phyloP scores from a whole-genome alignment of 2,888 invertebrate species.

The Spilosoma lubricipeda region DNA sequence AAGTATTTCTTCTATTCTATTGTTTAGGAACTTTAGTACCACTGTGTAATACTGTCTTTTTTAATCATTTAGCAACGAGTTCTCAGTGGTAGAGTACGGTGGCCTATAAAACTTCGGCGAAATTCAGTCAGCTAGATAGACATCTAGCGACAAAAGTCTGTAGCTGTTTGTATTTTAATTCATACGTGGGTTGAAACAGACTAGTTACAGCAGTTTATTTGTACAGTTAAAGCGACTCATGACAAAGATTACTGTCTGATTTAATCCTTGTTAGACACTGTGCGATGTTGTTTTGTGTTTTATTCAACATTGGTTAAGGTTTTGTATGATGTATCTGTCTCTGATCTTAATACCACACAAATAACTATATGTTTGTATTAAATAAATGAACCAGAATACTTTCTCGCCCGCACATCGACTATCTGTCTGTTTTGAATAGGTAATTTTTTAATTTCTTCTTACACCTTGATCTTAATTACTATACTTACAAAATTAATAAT shows the following conservation, averaged over 20 bases:
- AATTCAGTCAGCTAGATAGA: neutral
- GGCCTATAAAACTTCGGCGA: neutral
- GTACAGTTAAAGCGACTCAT: neutral
- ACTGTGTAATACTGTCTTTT: too few species aligned
- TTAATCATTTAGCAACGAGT: too few species aligned
- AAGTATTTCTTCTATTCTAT: too few species aligned
- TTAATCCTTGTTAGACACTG: neutral
- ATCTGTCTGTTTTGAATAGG: neutral
- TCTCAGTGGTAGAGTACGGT: neutral
- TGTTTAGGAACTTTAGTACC: too few species aligned
- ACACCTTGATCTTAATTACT: too few species aligned
- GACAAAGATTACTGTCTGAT: neutral
- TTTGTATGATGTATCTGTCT: neutral
- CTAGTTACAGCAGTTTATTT: neutral
- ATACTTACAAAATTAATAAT: neutral
- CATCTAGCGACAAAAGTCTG: neutral
- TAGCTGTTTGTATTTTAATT: neutral
- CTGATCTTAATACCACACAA: neutral
- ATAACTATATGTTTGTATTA: neutral
- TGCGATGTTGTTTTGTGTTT: neutral
- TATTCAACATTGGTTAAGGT: neutral
- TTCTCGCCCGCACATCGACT: too few species aligned
- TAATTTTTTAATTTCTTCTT: too few species aligned
- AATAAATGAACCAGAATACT: neutral
- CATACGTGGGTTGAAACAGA: neutral